Conservation (phyloP, 2,888 invertebrate genomes). For the Thumatha senex region DNA sequence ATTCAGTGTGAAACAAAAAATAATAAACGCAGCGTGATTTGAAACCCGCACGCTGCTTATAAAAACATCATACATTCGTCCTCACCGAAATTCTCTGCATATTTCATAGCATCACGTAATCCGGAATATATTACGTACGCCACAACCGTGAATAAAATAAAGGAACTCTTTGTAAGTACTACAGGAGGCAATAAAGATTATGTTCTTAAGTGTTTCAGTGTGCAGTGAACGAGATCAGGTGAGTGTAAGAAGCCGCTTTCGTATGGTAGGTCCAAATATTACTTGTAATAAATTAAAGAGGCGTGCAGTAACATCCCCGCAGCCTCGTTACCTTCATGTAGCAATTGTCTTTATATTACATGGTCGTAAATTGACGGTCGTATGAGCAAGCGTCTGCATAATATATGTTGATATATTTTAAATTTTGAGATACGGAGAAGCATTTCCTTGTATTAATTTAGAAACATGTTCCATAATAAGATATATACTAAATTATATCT, state of each 20-base stretch:
- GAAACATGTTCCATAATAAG: no score
- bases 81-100: slow-evolving; percentile 43
- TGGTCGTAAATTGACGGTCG: slow-evolving; percentile 64
- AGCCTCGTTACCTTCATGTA: slow-evolving; percentile 61
- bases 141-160: slow-evolving; percentile 56
- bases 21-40: slow-evolving; percentile 36
- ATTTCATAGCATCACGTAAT: slow-evolving; percentile 50
- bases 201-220: slow-evolving; percentile 57
- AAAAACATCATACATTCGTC: slow-evolving; percentile 46
- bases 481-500: no score
- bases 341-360: slow-evolving; percentile 76
- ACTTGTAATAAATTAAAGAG: slow-evolving; percentile 70
- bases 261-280: slow-evolving; percentile 61
- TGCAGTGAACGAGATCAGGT: slow-evolving; percentile 44
- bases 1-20: slow-evolving; percentile 32
- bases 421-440: slow-evolving; percentile 47
- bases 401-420: slow-evolving; percentile 58
- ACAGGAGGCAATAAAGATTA: slow-evolving; percentile 66
- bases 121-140: slow-evolving; percentile 52
- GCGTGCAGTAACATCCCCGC: slow-evolving; percentile 57
- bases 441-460: no score
- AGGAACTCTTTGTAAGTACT: slow-evolving; percentile 56
- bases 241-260: slow-evolving; percentile 36
- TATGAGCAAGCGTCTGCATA: slow-evolving; percentile 39
- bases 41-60: slow-evolving; percentile 32